Percentiles rank a stretch among this genome's conserved stretches.
Conservation (phyloP, 2,113 vertebrate species). For the Eulacestoma nigropectus region DNA sequence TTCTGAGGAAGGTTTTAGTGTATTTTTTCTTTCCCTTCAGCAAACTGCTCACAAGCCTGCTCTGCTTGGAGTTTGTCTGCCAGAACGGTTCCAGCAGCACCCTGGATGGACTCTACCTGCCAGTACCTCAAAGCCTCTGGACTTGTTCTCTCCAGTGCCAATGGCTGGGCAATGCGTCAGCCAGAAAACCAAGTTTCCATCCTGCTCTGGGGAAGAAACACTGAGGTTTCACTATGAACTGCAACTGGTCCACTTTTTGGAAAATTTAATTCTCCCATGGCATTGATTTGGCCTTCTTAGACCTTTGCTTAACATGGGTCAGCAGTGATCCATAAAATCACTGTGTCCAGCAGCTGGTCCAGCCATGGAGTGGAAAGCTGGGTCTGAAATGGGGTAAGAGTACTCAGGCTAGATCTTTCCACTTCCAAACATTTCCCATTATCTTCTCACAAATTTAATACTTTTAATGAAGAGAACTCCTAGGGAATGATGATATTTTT, state of each 20-base stretch:
- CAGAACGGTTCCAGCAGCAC: background rate
- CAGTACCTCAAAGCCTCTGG: background rate
- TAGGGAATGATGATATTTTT: background rate
- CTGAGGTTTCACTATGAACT: background rate
- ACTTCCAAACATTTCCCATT: background rate
- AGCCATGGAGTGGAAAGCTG: background rate
- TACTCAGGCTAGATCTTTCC: background rate
- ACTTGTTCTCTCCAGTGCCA: background rate
- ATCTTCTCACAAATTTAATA: background rate
- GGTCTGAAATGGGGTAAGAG: background rate
- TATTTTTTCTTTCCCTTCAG: background rate
- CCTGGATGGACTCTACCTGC: background rate
- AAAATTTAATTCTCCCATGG: background rate
- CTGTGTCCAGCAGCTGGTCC: background rate
- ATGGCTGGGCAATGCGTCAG: background rate
- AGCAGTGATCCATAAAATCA: background rate
- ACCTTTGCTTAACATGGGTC: background rate
- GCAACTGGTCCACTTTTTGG: background rate
- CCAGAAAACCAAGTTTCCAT: background rate
- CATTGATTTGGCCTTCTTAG: background rate
- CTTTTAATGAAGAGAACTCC: background rate
- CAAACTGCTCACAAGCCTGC: background rate
- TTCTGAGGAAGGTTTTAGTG: background rate
- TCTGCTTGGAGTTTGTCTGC: background rate
- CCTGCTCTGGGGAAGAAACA: background rate